Evolutionary conservation across 2,888 invertebrate genomes (phyloP), one percentile per base, ranked within the genome.

Genomic region (Tipula lateralis): DNA sequence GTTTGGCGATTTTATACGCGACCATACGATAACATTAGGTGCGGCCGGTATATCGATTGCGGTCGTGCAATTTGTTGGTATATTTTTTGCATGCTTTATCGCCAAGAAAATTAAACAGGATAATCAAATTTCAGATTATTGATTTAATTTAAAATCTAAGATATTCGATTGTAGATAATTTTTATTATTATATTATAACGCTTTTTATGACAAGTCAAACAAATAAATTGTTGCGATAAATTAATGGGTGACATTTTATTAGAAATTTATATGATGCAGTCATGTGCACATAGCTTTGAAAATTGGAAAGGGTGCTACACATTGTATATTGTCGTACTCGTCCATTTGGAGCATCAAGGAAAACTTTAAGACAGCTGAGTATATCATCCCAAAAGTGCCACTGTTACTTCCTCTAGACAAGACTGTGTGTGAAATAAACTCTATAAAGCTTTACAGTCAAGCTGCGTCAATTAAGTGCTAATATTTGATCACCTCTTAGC

Each of bases 31-130:
- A 0, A 92, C 94, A 85, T 92, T 96, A 83, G 96, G 95, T 0
- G 92, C 94, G 0, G 93, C 94, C 85, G 96, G 95, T 13, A 90
- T 96, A 50, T 93, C 94, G 82, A 91, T 96, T 86, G 95, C 95
- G 24, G 90, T 95, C 83, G 89, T 96, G 86, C 96, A 96, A 36
- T 90, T 90, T 88, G 88, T 89, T 85, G 90, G 90, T 30, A 88
- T 90, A 12, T 86, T 90, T 12, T 90, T 90, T 86, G 89, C 90
- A 16, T 90, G 90, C 84, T 89, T 89, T 36, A 88, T 90, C 36
- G 90, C 90, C 1, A 88, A 89, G 32, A 89, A 90, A 86, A 89
- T 90, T 12, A 90, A 84, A 29, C 36, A 66, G 66, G 66, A 24
- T 66, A 34, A 83, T 66, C 66, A 66, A 66, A 66, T 66, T 66